Conservation (phyloP, 2,113 vertebrate genomes). For the Lamprotornis superbus region DNA sequence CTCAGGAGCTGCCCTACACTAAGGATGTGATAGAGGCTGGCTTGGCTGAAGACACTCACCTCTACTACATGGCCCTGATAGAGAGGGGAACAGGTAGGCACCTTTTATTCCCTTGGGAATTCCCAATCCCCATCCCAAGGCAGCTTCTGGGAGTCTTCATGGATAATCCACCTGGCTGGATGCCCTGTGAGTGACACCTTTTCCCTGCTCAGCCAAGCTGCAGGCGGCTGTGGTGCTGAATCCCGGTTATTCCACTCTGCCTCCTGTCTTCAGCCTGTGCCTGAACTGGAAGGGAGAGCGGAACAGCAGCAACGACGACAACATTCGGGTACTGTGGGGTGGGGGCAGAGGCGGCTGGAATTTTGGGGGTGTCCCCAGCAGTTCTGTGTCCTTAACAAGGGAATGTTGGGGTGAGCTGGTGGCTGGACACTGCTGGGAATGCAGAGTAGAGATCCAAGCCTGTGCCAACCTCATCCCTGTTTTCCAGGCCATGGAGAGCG, state of each 20-base stretch:
- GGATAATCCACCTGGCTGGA: background rate
- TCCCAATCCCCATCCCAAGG: background rate
- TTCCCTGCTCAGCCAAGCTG: slow-evolving; percentile 81
- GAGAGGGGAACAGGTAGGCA: slow-evolving; percentile 90
- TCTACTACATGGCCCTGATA: slow-evolving; percentile 88
- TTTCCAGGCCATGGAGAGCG: slow-evolving; percentile 90
- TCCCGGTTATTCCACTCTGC: slow-evolving; percentile 88
- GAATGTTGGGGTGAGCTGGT: background rate
- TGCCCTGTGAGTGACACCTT: background rate
- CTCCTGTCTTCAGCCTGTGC: slow-evolving; percentile 89
- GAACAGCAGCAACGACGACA: slow-evolving; percentile 87
- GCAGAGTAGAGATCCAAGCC: background rate
- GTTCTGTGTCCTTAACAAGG: accelerated
- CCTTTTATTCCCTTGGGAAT: background rate
- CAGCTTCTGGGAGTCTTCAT: background rate
- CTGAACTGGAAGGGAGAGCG: slow-evolving; percentile 97
- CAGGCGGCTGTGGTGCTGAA: slow-evolving; percentile 87
- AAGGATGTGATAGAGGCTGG: slow-evolving; percentile 85
- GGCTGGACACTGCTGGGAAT: background rate
- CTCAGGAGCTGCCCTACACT: slow-evolving; percentile 85
- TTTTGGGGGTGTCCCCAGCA: accelerated
- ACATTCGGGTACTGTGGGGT: slow-evolving; percentile 80
- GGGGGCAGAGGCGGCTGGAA: background rate
- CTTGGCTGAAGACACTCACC: slow-evolving; percentile 87
- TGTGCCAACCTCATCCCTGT: accelerated